phyloP scores from a whole-genome alignment of 2,797 vertebrate species.

The Lithobates sylvaticus region DNA sequence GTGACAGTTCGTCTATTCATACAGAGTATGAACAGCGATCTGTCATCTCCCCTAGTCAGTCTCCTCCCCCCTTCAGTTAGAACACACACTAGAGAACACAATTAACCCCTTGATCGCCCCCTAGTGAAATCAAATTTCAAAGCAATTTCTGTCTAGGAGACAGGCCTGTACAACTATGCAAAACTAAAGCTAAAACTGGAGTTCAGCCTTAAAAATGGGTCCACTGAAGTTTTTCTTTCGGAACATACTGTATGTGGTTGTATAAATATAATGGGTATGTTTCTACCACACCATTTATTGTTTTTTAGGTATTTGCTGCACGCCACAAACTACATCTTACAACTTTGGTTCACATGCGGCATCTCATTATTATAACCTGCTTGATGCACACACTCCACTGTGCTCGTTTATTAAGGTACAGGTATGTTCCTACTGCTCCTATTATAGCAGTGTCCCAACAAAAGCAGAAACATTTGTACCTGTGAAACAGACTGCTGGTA shows the following conservation, averaged over 20 bases:
- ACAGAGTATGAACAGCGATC: too few species aligned
- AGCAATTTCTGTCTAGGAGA: too few species aligned
- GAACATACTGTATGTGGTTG: neutral
- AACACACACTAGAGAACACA: too few species aligned
- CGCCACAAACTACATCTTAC: neutral
- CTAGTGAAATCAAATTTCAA: too few species aligned
- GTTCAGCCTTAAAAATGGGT: too few species aligned
- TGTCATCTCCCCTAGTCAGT: too few species aligned
- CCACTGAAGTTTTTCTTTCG: neutral
- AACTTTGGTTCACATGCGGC: conserved; percentile 11
- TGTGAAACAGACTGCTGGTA: conserved; percentile 8
- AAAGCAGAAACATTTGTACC: conserved; percentile 6
- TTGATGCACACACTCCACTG: conserved; percentile 28
- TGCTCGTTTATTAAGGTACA: conserved; percentile 5
- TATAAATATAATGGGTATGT: neutral
- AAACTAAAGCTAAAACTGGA: too few species aligned
- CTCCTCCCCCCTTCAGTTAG: too few species aligned
- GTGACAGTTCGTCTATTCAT: too few species aligned
- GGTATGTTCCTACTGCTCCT: conserved; percentile 1
- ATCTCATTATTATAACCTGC: conserved; percentile 47
- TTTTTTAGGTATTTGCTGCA: conserved; percentile 7
- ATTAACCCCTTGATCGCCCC: too few species aligned
- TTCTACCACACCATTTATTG: neutral
- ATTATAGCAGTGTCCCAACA: conserved; percentile 1
- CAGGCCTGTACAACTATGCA: too few species aligned